A percentile compares a stretch with the other conserved stretches of the same genome.
These are phyloP conservation scores for Bettongia penicillata DNA, from an alignment of 2,113 vertebrate genomes.

Conservation along the genomic window DNA sequence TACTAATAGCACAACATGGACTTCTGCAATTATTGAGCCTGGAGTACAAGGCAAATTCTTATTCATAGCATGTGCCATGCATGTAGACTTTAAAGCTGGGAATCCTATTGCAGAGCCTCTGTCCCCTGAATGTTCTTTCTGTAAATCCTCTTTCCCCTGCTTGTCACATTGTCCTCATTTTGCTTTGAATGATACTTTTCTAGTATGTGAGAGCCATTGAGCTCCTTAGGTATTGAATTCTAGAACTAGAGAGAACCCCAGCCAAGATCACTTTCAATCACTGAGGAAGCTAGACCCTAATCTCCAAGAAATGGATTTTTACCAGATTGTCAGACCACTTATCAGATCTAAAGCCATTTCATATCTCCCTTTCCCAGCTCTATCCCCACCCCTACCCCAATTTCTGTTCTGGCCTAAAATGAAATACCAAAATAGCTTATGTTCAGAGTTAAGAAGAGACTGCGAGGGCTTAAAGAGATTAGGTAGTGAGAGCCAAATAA, in stretches of 20 bases:
- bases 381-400: not conserved
- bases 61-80: not conserved
- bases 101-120: not conserved
- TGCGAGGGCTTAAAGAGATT: slow-evolving; percentile 22
- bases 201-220: slow-evolving; percentile 9
- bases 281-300: slow-evolving; percentile 20
- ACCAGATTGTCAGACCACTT: slow-evolving; percentile 37
- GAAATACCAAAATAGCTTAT: not conserved
- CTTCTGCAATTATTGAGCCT: slow-evolving; percentile 1
- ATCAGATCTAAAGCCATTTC: not conserved
- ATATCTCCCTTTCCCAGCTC: not conserved
- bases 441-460: not conserved
- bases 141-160: not conserved
- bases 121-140: not conserved
- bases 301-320: slow-evolving; percentile 55
- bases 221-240: not conserved
- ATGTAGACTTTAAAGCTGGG: not conserved
- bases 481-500: not conserved
- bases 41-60: not conserved
- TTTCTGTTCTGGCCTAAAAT: not conserved
- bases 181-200: slow-evolving; percentile 16
- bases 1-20: slow-evolving; percentile 52
- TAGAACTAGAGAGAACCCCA: slow-evolving; percentile 54
- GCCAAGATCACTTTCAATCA: slow-evolving; percentile 49
- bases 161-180: slow-evolving; percentile 33